Conservation (phyloP, 2,888 invertebrate genomes). For the Panopea generosa region DNA sequence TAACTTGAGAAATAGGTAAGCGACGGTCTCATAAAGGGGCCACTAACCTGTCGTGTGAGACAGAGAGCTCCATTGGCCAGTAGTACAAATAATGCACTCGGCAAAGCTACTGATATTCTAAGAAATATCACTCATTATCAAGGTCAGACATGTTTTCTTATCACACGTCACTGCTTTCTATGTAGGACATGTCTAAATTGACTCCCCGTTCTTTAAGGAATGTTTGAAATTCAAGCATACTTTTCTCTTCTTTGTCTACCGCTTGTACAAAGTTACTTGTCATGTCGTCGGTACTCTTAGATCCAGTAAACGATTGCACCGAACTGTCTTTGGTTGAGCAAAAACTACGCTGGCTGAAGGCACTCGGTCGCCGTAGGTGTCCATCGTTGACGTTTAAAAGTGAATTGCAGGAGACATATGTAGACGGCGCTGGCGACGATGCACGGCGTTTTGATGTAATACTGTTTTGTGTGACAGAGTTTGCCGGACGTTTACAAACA, state of each 20-base stretch:
- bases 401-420: constrained; percentile 43
- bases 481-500: background rate
- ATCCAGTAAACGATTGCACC: constrained; percentile 7
- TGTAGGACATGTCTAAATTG: constrained; percentile 77
- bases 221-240: constrained; percentile 78
- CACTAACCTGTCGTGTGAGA: no score
- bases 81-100: no score
- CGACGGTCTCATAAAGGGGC: no score
- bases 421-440: constrained; percentile 48
- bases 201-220: constrained; percentile 79
- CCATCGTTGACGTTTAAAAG: constrained; percentile 29
- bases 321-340: constrained; percentile 38
- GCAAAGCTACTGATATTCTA: background rate
- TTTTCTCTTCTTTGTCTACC: constrained; percentile 72
- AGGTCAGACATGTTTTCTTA: background rate
- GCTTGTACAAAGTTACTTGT: constrained; percentile 43
- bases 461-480: constrained; percentile 22
- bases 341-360: constrained; percentile 38
- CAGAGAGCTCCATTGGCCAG: no score
- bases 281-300: constrained; percentile 57
- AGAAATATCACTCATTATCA: background rate
- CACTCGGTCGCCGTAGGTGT: constrained; percentile 37
- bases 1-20: no score
- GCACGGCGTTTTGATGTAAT: constrained; percentile 38
- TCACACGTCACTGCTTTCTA: constrained; percentile 81